Evolutionary conservation across 2,113 vertebrate genomes (phyloP).

Genomic region (Sialia sialis): DNA sequence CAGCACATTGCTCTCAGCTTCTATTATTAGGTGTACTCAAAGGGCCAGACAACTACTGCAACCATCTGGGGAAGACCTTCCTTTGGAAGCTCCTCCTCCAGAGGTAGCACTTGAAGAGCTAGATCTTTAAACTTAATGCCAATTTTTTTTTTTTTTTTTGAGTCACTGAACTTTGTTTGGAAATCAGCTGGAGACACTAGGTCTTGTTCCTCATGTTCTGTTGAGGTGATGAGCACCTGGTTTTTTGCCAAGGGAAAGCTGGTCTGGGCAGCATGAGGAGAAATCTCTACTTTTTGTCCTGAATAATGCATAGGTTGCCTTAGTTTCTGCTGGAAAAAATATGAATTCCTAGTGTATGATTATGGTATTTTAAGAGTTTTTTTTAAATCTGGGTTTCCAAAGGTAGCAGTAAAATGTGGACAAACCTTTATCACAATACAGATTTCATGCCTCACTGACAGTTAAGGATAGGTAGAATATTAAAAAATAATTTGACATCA

Average conservation of each 20-base stretch:
- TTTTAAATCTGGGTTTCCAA: background rate
- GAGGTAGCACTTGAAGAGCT: background rate
- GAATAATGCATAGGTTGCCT: background rate
- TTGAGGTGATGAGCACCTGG: background rate
- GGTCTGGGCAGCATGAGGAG: background rate
- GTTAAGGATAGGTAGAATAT: background rate
- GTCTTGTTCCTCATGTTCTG: background rate
- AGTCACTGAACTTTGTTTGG: background rate
- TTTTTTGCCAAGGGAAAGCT: background rate
- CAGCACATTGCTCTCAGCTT: background rate
- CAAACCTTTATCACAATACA: background rate
- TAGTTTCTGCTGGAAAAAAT: background rate
- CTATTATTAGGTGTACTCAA: background rate
- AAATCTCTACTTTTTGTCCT: background rate
- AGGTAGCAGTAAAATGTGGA: background rate
- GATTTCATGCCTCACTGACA: background rate
- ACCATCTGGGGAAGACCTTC: background rate
- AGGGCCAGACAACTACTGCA: background rate
- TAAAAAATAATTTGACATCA: background rate
- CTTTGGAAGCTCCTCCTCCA: background rate
- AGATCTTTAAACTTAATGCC: background rate
- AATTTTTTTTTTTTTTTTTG: background rate
- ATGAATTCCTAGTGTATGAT: background rate
- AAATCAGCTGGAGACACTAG: background rate
- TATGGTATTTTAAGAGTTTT: background rate